phyloP scores from a whole-genome alignment of 2,113 vertebrate species.

The Sinocyclocheilus anshuiensis region DNA sequence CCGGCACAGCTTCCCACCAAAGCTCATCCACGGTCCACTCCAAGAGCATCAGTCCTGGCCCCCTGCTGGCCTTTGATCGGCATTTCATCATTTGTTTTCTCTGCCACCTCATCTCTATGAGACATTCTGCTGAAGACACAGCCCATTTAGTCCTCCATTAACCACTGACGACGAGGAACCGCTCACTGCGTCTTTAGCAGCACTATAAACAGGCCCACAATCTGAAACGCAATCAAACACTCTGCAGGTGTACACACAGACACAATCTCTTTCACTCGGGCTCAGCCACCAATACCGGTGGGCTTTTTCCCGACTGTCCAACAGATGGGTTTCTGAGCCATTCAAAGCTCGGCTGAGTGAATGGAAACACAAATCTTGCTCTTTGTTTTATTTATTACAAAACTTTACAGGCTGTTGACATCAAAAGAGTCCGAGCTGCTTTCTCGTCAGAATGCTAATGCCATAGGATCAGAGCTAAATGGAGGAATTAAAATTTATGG shows the following conservation, averaged over 20 bases:
- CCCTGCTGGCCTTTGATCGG: conserved; percentile 54
- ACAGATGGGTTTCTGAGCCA: conserved; percentile 34
- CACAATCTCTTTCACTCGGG: conserved; percentile 33
- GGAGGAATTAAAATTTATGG: conserved; percentile 24
- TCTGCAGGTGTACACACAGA: conserved; percentile 56
- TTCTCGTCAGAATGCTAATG: conserved; percentile 33
- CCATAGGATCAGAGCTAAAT: conserved; percentile 23
- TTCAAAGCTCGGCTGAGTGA: conserved; percentile 25
- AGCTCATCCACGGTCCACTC: conserved; percentile 35
- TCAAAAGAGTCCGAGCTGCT: conserved; percentile 41
- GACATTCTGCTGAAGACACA: conserved; percentile 41
- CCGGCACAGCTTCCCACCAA: conserved; percentile 51
- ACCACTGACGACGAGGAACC: conserved; percentile 39
- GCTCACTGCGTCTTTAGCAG: conserved; percentile 53
- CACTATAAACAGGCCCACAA: conserved; percentile 40
- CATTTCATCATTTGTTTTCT: conserved; percentile 54
- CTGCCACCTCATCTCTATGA: conserved; percentile 57
- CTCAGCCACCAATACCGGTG: conserved; percentile 6
- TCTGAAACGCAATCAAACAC: conserved; percentile 52
- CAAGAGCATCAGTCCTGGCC: conserved; percentile 52
- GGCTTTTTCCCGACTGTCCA: conserved; percentile 27
- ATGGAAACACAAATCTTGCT: conserved; percentile 49
- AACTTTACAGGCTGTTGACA: conserved; percentile 39
- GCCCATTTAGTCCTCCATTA: conserved; percentile 53
- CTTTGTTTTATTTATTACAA: conserved; percentile 54